phyloP scores from a whole-genome alignment of 2,113 vertebrate species.

The Xiphorhynchus elegans region DNA sequence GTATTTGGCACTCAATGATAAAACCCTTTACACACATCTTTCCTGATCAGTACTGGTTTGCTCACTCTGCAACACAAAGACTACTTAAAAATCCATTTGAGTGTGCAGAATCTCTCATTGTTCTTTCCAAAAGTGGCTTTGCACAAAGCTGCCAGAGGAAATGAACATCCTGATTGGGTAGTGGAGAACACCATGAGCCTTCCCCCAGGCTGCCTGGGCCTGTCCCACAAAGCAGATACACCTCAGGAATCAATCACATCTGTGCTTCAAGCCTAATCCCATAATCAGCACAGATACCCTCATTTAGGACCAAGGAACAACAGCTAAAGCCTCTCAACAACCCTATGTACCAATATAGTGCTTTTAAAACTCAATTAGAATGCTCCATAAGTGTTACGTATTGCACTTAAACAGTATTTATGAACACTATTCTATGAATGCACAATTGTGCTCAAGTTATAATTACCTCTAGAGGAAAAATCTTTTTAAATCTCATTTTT shows the following conservation, averaged over 20 bases:
- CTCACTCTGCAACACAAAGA: neutral
- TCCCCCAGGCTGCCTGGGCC: neutral
- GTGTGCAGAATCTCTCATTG: neutral
- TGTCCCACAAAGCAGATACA: neutral
- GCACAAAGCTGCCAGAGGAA: neutral
- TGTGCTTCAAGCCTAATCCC: slow-evolving; percentile 26
- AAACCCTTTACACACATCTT: neutral
- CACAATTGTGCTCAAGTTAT: neutral
- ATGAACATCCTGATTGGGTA: neutral
- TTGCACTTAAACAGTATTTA: neutral
- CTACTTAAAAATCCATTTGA: neutral
- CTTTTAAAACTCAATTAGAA: neutral
- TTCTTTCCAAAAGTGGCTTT: neutral
- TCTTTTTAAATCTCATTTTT: neutral
- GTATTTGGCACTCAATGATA: neutral
- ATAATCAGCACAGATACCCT: neutral
- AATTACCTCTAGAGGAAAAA: neutral
- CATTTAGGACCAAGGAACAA: neutral
- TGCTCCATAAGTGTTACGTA: neutral
- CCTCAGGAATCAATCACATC: neutral
- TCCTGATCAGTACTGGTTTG: neutral
- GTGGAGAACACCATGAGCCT: neutral
- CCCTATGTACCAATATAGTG: neutral
- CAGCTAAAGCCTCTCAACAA: neutral
- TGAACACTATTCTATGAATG: neutral